Base-by-base conservation (phyloP, 2,888 invertebrate genomes). In the Pediacus dermestoides region DNA sequence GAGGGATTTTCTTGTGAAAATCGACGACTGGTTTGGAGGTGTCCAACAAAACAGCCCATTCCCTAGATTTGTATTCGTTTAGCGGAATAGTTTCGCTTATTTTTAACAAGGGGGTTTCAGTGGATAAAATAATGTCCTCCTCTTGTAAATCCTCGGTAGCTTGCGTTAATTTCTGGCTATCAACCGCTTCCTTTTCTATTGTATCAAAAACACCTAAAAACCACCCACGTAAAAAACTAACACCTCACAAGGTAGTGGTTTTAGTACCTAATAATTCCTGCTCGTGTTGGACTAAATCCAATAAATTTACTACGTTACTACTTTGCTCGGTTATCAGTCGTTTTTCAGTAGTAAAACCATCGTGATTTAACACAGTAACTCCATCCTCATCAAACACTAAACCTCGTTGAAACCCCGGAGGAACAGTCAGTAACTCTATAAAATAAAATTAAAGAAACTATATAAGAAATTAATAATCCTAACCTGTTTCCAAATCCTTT, bases 11-110 rank as follows among this genome's bases (percentile, higher is more conserved):
- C 52, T 88, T 79, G 31, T 82, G 75, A 59, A 93, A 94, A 64
- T 94, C 85, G 1, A 74, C 75, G 1, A 94, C 84, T 0, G 91
- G 88, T 34, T 80, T 76, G 0, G 82, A 80, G 1, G 89, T 82
- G 64, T 95, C 89, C 18, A 95, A 75, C 67, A 85, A 78, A 60
- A 92, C 85, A 0, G 93, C 94, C 90, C 90, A 95, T 58, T 90
- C 82, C 1, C 82, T 76, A n/a, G 75, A 74, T 6, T 73, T 76
- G 1, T 70, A 64, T 9, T 71, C 34, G 26, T 57, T 72, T 1
- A 63, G 39, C 37, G 70, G 64, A 0, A 66, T 59, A 1, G 74
- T 68, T 32, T 75, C 74, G 1, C 81, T 81, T 34, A 88, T 86
- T 46, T 80, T 81, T 12, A 90, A 63, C 0, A 88, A 71, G 0